Evolutionary conservation across 1,140 invertebrate species (phyloP), one percentile per base, ranked within the genome.

Genomic region (Brachionus calyciflorus): DNA sequence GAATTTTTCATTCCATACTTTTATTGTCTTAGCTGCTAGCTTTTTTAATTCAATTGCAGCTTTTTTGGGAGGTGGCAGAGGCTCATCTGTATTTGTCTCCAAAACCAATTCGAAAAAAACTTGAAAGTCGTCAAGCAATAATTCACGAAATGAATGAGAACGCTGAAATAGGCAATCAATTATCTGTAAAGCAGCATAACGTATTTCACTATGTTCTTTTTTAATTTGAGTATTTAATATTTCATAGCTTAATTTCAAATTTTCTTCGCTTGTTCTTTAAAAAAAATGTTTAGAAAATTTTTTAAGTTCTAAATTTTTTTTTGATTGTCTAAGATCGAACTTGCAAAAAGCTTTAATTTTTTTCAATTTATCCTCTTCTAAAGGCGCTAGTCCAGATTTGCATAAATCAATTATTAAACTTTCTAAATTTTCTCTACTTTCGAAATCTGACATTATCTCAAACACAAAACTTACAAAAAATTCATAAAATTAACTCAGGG

Each of bases 151-250:
- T 21, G 70, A 77, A 82, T 88, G 86, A 21, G 87, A 89, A 78
- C 87, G 80, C 69, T 82, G 81, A 79, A 89, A 89, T 3, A 89
- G 80, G 78, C 87, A 83, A 79, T 88, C 82, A 49, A 87, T 86
- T 30, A 89, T 83, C 51, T 86, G 84, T 78, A 88, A 85, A 3
- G 86, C 80, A 63, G 85, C 86, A n/a, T 84, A 82, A 33, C 88
- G 81, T 40, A 89, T 84, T 82, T 89, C 87, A 12, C 88, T 81
- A 83, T 89, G 88, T 1, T 87, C 82, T 79, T 86, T 84, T 37
- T 83, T 81, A 12, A 89, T 79, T 49, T 87, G 85, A 24, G 83
- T 81, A 78, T 86, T 83, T 24, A 88, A 44, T 21, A 87, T 76
- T 30, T 83, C 81, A 80, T 83, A 87, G 4, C 82, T 82, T 78